Percentiles rank a stretch among this genome's conserved stretches.
Evolutionary conservation across 2,797 vertebrate genomes (phyloP).

Genomic region (Cyprinodon diabolis): DNA sequence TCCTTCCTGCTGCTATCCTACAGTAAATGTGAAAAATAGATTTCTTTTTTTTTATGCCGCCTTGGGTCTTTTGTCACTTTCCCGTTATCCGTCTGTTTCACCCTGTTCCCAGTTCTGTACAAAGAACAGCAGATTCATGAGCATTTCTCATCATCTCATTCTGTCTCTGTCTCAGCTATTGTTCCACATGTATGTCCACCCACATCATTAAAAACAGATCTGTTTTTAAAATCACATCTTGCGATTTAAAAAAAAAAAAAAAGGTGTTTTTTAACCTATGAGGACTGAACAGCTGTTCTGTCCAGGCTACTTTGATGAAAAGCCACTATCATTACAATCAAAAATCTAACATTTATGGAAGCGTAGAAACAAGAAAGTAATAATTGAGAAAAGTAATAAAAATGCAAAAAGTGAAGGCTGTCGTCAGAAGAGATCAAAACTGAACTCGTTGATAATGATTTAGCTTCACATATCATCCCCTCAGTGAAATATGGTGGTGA

Average conservation of each 20-base stretch:
- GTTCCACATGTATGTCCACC: conserved; percentile 8
- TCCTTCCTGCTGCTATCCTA: conserved; percentile 41
- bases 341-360: not conserved
- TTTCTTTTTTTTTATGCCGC: conserved; percentile 33
- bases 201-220: not conserved
- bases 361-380: too few relatives aligned
- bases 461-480: not conserved
- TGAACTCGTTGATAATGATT: not conserved
- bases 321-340: not conserved
- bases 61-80: conserved; percentile 55
- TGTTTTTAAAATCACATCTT: not conserved
- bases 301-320: too few relatives aligned
- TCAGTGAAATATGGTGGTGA: not conserved
- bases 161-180: conserved; percentile 34
- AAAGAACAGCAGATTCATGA: conserved; percentile 38
- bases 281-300: too few relatives aligned
- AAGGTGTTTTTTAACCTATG: too few relatives aligned
- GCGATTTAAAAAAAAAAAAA: not conserved
- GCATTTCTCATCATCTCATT: conserved; percentile 3
- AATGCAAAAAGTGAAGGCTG: not conserved
- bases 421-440: not conserved
- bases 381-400: not conserved
- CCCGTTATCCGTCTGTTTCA: conserved; percentile 40
- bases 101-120: conserved; percentile 21
- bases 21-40: conserved; percentile 69